Conservation (phyloP, 2,797 vertebrate genomes). For the Takifugu rubripes region DNA sequence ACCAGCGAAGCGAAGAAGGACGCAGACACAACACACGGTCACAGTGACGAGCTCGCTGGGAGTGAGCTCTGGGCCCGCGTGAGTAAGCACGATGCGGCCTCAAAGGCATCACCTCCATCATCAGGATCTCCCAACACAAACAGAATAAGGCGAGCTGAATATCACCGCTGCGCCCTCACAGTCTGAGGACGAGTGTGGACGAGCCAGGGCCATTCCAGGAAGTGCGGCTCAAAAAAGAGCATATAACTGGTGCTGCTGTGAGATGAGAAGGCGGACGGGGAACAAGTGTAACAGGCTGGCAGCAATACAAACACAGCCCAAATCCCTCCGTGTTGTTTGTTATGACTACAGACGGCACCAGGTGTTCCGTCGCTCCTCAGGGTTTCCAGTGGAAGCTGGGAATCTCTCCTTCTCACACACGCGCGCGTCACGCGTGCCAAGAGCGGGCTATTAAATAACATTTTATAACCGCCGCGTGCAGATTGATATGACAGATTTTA, state of each 20-base stretch:
- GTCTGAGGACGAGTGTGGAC: conserved; percentile 57
- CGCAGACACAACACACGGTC: no score
- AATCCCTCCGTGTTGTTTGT: conserved; percentile 69
- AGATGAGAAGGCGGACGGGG: conserved; percentile 47
- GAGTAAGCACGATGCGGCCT: no score
- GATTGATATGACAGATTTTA: conserved; percentile 47
- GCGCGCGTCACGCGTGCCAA: conserved; percentile 16
- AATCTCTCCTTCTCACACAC: conserved; percentile 39
- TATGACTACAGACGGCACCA: conserved; percentile 70
- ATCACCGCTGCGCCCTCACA: conserved; percentile 45
- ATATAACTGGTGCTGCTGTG: conserved; percentile 29
- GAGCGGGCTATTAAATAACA: conserved; percentile 56
- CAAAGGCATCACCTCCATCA: conserved; percentile 36
- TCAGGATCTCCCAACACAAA: conserved; percentile 56
- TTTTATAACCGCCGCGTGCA: conserved; percentile 41
- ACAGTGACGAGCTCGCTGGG: no score
- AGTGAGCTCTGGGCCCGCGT: no score
- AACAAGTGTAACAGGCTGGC: conserved; percentile 64
- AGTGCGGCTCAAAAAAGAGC: conserved; percentile 24
- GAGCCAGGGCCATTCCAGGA: conserved; percentile 41
- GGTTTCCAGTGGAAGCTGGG: conserved; percentile 60
- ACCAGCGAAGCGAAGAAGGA: no score
- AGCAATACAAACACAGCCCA: conserved; percentile 64
- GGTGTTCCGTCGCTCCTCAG: conserved; percentile 62
- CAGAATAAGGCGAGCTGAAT: conserved; percentile 54